A percentile compares a stretch with the other conserved stretches of the same genome.
Conservation (phyloP, 30 jellyfish, hydroid and myxozoan species). For the Cassiopea xamachana region DNA sequence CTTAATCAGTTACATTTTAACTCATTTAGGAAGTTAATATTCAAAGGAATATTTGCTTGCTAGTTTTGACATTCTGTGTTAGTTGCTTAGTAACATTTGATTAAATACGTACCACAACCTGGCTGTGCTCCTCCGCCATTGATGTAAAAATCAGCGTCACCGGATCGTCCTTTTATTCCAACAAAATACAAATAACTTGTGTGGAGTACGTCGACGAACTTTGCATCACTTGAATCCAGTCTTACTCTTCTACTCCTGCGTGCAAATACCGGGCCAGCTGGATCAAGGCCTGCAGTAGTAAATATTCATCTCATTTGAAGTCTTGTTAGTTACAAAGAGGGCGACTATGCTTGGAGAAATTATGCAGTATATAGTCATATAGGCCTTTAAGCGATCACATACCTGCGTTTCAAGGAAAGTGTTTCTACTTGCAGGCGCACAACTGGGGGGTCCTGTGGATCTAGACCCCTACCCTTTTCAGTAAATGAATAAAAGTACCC, state of each 20-base stretch:
- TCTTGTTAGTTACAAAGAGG: neutral
- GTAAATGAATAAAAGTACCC: too few relatives aligned
- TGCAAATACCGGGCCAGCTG: conserved; percentile 90
- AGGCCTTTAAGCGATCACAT: too few relatives aligned
- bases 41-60: too few relatives aligned
- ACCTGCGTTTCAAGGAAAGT: too few relatives aligned
- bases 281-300: conserved; percentile 78
- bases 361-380: too few relatives aligned
- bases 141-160: conserved; percentile 84
- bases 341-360: neutral
- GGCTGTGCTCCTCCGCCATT: conserved; percentile 87
- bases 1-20: too few relatives aligned
- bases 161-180: conserved; percentile 72
- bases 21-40: too few relatives aligned
- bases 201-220: conserved; percentile 85
- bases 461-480: too few relatives aligned
- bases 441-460: too few relatives aligned
- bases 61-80: too few relatives aligned
- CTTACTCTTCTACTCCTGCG: conserved; percentile 64
- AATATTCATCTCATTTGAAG: neutral
- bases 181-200: conserved; percentile 60
- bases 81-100: neutral
- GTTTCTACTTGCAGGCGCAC: too few relatives aligned
- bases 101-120: conserved; percentile 43
- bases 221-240: conserved; percentile 87